Percentiles rank a stretch among this genome's conserved stretches.
Evolutionary conservation across 2,888 invertebrate genomes (phyloP).

Genomic region (Nephrocerus scutellatus): DNA sequence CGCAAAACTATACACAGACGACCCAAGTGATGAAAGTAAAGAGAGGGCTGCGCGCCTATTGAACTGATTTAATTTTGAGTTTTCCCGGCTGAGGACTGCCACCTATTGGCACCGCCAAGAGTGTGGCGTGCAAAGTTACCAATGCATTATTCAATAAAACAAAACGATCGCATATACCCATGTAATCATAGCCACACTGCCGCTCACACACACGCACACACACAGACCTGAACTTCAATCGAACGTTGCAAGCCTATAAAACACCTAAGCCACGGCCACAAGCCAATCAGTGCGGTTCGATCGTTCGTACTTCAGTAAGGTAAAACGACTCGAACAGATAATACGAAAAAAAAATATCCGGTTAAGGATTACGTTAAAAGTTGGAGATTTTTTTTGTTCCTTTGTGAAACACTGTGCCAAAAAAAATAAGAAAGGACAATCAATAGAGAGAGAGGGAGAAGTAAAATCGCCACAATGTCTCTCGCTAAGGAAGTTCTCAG

Average conservation of each 20-base stretch:
- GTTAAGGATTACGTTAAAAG: too few species aligned
- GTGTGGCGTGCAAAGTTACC: too few species aligned
- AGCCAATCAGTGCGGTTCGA: conserved; percentile 22
- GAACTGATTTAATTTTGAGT: too few species aligned
- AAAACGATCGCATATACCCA: conserved; percentile 6
- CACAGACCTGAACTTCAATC: conserved; percentile 8
- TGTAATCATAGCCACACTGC: background rate
- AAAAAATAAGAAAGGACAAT: background rate
- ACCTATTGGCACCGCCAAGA: too few species aligned
- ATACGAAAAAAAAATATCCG: background rate
- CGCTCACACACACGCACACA: conserved; percentile 4
- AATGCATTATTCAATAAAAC: too few species aligned
- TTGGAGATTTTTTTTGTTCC: conserved; percentile 4
- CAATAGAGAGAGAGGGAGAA: too few species aligned
- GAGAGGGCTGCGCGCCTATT: too few species aligned
- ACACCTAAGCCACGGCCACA: conserved; percentile 18
- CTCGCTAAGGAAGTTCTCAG: conserved; percentile 38
- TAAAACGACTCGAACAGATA: conserved; percentile 19
- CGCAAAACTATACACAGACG: too few species aligned
- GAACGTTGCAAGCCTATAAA: conserved; percentile 25
- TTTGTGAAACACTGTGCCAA: conserved; percentile 7
- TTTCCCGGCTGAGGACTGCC: too few species aligned
- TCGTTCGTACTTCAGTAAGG: conserved; percentile 23
- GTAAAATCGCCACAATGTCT: conserved; percentile 26
- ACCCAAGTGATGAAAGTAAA: too few species aligned